Percentiles rank a stretch among this genome's conserved stretches.
Conservation (phyloP, 2,888 invertebrate species). For the Ametastegia equiseti region DNA sequence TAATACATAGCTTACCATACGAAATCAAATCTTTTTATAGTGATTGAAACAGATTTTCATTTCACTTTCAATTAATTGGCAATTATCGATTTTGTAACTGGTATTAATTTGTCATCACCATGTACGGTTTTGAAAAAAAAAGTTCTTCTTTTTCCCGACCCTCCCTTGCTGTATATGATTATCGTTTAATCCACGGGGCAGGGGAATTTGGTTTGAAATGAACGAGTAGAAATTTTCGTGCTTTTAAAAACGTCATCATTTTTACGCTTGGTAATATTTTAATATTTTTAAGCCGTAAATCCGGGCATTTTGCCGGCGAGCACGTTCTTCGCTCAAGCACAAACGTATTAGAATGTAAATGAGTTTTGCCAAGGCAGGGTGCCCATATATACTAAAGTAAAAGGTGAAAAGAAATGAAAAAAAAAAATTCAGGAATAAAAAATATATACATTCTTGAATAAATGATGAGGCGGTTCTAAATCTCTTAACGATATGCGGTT, state of each 20-base stretch:
- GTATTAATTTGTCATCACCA: no score
- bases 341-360: constrained; percentile 41
- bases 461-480: neutral
- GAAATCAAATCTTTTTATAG: no score
- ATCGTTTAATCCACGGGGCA: no score
- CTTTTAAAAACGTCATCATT: constrained; percentile 1
- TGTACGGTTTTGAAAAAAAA: no score
- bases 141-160: no score
- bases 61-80: no score
- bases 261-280: neutral
- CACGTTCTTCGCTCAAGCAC: constrained; percentile 8
- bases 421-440: neutral
- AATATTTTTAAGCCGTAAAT: constrained; percentile 13
- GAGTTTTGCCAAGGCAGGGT: neutral
- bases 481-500: neutral
- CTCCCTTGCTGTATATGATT: no score
- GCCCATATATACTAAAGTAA: neutral
- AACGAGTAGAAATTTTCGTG: no score
- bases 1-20: no score
- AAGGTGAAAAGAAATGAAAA: neutral
- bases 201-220: no score
- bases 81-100: no score
- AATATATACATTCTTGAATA: neutral
- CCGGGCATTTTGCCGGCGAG: neutral
- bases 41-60: no score